Evolutionary conservation across 2,888 invertebrate species (phyloP).

Genomic region (Megaustenia siamemsis): DNA sequence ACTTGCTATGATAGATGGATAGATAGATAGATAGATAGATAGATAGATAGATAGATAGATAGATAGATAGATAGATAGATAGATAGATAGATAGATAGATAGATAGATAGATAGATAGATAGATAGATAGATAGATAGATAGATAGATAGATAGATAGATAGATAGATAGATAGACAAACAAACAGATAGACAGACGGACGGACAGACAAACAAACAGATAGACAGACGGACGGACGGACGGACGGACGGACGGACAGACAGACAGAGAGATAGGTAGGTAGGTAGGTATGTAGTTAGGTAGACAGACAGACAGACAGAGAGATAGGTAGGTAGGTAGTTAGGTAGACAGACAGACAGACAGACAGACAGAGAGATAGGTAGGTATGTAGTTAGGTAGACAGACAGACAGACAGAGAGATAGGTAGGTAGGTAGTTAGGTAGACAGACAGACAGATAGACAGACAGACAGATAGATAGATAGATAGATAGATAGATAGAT

Average conservation of each 20-base stretch:
- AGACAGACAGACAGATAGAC: too few relatives aligned
- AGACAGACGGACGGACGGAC: neutral
- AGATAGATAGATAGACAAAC: neutral
- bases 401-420: too few relatives aligned
- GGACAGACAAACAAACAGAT: neutral
- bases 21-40: constrained; percentile 35
- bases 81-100: constrained; percentile 22
- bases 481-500: too few relatives aligned
- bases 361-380: too few relatives aligned
- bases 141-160: neutral
- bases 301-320: too few relatives aligned
- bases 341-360: too few relatives aligned
- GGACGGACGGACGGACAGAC: neutral
- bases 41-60: constrained; percentile 35
- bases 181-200: neutral
- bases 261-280: too few relatives aligned
- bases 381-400: too few relatives aligned
- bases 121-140: neutral
- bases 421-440: too few relatives aligned
- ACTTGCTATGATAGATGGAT: constrained; percentile 26
- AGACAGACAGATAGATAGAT: too few relatives aligned
- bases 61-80: constrained; percentile 33
- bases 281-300: too few relatives aligned
- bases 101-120: neutral
- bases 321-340: too few relatives aligned